Percentiles rank a stretch among this genome's conserved stretches.
Conservation (phyloP, 2,797 vertebrate species). For the Trematomus bernacchii region DNA sequence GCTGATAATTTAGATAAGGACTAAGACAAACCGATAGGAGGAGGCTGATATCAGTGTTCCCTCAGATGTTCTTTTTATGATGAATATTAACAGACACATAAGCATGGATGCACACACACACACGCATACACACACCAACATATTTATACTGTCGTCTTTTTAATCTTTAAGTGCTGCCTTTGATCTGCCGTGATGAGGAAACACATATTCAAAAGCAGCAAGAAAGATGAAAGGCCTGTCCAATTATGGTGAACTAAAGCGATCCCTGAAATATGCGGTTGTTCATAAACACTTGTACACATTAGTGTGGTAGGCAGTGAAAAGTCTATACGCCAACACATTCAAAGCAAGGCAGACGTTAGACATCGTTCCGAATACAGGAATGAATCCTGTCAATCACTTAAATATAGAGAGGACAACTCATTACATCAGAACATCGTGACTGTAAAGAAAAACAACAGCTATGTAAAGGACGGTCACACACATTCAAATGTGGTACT, state of each 20-base stretch:
- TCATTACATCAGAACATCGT: neutral
- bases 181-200: slow-evolving; percentile 75
- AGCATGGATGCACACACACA: slow-evolving; percentile 8
- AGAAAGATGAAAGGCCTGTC: slow-evolving; percentile 70
- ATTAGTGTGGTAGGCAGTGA: slow-evolving; percentile 46
- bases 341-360: slow-evolving; percentile 26
- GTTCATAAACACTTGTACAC: slow-evolving; percentile 74
- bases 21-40: slow-evolving; percentile 58
- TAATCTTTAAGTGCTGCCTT: slow-evolving; percentile 74
- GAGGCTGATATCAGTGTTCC: slow-evolving; percentile 47
- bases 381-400: slow-evolving; percentile 44
- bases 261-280: slow-evolving; percentile 61
- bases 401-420: slow-evolving; percentile 11
- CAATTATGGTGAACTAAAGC: slow-evolving; percentile 72
- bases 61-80: slow-evolving; percentile 55
- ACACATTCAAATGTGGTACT: too few relatives aligned
- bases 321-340: slow-evolving; percentile 33
- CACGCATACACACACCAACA: neutral
- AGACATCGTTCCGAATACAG: slow-evolving; percentile 24
- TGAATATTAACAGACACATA: slow-evolving; percentile 32
- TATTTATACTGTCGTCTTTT: slow-evolving; percentile 42
- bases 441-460: slow-evolving; percentile 16
- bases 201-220: slow-evolving; percentile 67
- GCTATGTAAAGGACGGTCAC: too few relatives aligned
- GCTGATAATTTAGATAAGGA: slow-evolving; percentile 38